Percentiles rank a stretch among this genome's conserved stretches.
phyloP scores from a whole-genome alignment of 2,113 vertebrate genomes.

The Ia io region DNA sequence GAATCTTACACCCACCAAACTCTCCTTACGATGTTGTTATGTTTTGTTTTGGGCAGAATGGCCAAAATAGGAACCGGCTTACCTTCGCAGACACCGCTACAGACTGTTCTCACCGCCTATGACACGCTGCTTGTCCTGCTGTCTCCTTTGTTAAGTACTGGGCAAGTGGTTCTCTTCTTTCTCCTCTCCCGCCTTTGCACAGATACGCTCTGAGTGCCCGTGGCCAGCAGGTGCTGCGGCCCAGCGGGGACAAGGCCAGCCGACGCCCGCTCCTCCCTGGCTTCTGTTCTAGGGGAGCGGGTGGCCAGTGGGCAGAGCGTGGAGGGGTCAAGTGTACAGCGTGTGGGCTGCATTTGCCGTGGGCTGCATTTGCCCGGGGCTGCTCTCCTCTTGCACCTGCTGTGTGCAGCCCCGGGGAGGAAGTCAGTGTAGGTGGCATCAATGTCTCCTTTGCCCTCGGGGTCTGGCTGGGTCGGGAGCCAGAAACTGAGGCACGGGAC shows the following conservation, averaged over 20 bases:
- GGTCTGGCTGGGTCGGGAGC: background rate
- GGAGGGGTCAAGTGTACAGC: background rate
- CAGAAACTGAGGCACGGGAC: background rate
- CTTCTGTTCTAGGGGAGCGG: background rate
- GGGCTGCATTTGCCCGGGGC: fast-evolving
- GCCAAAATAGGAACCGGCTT: slow-evolving; percentile 32
- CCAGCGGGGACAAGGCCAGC: background rate
- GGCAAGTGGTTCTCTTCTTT: background rate
- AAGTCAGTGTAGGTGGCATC: too few relatives aligned
- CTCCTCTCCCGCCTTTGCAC: background rate
- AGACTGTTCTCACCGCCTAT: background rate
- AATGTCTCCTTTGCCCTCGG: background rate
- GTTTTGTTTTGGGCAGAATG: slow-evolving; percentile 45
- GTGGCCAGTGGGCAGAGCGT: background rate
- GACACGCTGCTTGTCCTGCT: background rate
- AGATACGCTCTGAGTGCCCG: background rate
- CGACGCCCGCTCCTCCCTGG: background rate
- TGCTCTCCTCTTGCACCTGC: background rate
- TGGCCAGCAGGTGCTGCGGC: background rate
- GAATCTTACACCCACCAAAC: background rate
- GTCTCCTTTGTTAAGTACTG: background rate
- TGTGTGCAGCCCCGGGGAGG: too few relatives aligned
- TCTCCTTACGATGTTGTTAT: slow-evolving; percentile 38
- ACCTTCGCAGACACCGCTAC: background rate
- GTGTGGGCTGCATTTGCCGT: too few relatives aligned